phyloP scores from a whole-genome alignment of 2,888 invertebrate genomes.

The Lomographa bimaculata region DNA sequence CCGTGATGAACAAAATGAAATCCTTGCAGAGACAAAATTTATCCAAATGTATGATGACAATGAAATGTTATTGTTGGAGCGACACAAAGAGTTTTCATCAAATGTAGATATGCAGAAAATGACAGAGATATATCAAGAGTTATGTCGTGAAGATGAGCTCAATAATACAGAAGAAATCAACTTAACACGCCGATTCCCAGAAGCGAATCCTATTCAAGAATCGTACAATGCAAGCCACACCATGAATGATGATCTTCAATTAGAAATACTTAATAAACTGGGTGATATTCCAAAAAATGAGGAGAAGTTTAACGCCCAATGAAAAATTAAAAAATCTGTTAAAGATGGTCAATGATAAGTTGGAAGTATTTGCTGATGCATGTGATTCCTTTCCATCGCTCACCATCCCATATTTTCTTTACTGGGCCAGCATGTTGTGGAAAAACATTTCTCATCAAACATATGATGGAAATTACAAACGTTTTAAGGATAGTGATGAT shows the following conservation, averaged over 20 bases:
- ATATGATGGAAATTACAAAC: conserved; percentile 60
- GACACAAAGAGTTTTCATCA: background rate
- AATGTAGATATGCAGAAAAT: background rate
- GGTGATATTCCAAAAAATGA: background rate
- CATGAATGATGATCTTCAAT: background rate
- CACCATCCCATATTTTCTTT: conserved; percentile 34
- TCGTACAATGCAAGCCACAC: background rate
- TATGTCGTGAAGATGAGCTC: background rate
- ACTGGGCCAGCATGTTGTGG: conserved; percentile 47
- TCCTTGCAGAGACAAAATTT: background rate
- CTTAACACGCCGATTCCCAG: background rate
- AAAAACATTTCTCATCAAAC: conserved; percentile 51
- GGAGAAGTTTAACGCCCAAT: background rate
- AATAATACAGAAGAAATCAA: background rate
- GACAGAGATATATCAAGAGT: background rate
- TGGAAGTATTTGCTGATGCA: background rate
- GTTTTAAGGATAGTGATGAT: conserved; percentile 47
- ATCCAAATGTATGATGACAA: background rate
- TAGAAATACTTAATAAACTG: background rate
- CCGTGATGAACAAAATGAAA: background rate
- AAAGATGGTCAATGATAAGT: background rate
- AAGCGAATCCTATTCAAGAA: background rate
- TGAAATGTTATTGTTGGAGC: background rate
- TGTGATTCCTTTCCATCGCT: background rate
- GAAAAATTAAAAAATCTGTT: background rate